Conservation (phyloP, 1,140 invertebrate species). For the Drosophila aff. region DNA sequence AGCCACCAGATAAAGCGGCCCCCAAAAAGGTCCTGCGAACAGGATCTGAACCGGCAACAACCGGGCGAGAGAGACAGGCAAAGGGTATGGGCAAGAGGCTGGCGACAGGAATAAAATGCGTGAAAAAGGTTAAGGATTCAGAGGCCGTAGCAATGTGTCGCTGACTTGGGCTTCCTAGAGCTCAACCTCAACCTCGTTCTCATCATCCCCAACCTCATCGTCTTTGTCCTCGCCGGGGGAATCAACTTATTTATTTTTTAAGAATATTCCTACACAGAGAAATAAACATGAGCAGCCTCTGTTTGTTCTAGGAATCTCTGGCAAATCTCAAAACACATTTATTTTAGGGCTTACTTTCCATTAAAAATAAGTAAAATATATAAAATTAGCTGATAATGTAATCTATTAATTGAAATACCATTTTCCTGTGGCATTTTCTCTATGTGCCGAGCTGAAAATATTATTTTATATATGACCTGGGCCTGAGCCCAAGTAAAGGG, state of each 20-base stretch:
- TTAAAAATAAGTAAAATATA: too few relatives aligned
- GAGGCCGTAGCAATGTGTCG: conserved; percentile 2
- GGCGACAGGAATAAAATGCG: conserved; percentile 25
- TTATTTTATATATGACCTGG: conserved; percentile 1
- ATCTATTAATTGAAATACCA: too few relatives aligned
- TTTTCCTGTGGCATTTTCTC: not conserved
- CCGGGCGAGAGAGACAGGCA: not conserved
- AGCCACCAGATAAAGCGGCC: conserved; percentile 12
- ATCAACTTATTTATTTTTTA: conserved; percentile 27
- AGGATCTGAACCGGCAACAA: not conserved
- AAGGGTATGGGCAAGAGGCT: not conserved
- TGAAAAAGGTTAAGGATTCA: conserved; percentile 29
- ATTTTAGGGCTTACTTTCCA: not conserved
- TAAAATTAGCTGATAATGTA: too few relatives aligned
- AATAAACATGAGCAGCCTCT: not conserved
- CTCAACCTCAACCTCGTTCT: not conserved
- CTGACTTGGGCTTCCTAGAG: not conserved
- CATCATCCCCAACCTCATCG: not conserved
- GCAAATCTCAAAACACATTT: not conserved
- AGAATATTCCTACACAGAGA: conserved; percentile 1
- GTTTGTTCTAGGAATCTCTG: not conserved
- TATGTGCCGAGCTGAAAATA: conserved; percentile 1
- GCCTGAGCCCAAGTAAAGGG: not conserved
- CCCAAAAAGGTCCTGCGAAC: conserved; percentile 6
- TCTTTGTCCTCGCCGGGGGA: not conserved